Evolutionary conservation across 2,888 invertebrate species (phyloP), one percentile per base, ranked within the genome.

Genomic region (Tiliacea citrago): DNA sequence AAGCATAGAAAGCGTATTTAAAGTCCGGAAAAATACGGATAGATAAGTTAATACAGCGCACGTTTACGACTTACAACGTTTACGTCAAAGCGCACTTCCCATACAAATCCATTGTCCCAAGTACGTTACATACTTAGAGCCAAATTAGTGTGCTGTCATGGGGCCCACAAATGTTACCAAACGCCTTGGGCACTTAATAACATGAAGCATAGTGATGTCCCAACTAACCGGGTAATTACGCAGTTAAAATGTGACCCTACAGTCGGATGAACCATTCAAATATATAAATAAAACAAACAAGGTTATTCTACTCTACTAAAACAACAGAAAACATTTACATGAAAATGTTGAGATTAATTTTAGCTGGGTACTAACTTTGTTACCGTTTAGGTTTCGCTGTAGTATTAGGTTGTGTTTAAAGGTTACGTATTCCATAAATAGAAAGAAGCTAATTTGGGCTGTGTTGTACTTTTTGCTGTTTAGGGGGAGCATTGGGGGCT

Each of bases 171-270:
- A 85, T 88, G 90, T 73, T 86, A 77, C 79, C 85, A 81, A 80
- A 84, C 84, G 83, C 85, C 80, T 81, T 72, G 77, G 84, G 87
- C 89, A 84, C 88, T 89, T 91, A 88, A 90, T 90, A 89, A 89
- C 81, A 79, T 81, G 82, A 83, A 73, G 57, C 74, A 76, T 74
- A 82, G 86, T 76, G 72, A 74, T 81, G 87, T 87, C 79, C 68
- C 73, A 87, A 87, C 85, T 85, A 85, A 76, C 75, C 21, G 74
- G 82, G 87, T 85, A 84, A 86, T 74, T 70, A 80, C 70, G 57
- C 67, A 77, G 69, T 81, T 84, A 75, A 78, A 77, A 78, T 81
- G 79, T 75, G 83, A 75, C 86, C 82, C 86, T 82, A 88, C 85
- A 88, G 84, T 78, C 71, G 82, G 86, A 85, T 85, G 83, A 86